Evolutionary conservation across 35 echinoderm and acorn worm genomes (phyloP).

Genomic region (Patiria miniata): DNA sequence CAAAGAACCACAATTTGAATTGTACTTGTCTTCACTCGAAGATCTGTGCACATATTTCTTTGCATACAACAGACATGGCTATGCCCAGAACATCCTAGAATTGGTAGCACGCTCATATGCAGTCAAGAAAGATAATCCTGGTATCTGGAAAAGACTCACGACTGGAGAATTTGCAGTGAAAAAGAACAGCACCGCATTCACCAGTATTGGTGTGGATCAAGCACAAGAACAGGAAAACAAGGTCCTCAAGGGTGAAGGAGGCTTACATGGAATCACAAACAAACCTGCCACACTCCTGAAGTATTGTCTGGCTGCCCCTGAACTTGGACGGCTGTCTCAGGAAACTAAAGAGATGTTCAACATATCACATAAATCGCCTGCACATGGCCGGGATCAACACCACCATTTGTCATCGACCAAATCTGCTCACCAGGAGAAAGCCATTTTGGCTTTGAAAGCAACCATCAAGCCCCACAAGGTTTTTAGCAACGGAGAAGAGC

Average conservation of each 20-base stretch:
- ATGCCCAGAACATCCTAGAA: too few relatives aligned
- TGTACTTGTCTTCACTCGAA: conserved; percentile 26
- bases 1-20: not conserved
- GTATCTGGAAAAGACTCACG: too few relatives aligned
- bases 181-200: conserved; percentile 30
- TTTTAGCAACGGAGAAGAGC: not conserved
- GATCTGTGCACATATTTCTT: conserved; percentile 36
- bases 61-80: too few relatives aligned
- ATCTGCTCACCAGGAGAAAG: not conserved
- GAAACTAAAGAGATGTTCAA: conserved; percentile 30
- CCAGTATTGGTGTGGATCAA: conserved; percentile 36
- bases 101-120: too few relatives aligned
- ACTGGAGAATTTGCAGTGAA: conserved; percentile 58
- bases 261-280: conserved; percentile 24
- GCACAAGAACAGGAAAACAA: conserved; percentile 40
- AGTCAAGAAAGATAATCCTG: too few relatives aligned
- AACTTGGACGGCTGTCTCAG: not conserved
- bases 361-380: not conserved
- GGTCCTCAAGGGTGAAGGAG: conserved; percentile 25
- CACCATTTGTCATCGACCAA: conserved; percentile 26
- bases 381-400: not conserved
- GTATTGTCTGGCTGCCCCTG: conserved; percentile 37
- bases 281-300: conserved; percentile 45
- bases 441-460: conserved; percentile 7
- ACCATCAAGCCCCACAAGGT: conserved; percentile 18